Evolutionary conservation across 2,113 vertebrate species (phyloP).

Genomic region (Corythaeola cristata): DNA sequence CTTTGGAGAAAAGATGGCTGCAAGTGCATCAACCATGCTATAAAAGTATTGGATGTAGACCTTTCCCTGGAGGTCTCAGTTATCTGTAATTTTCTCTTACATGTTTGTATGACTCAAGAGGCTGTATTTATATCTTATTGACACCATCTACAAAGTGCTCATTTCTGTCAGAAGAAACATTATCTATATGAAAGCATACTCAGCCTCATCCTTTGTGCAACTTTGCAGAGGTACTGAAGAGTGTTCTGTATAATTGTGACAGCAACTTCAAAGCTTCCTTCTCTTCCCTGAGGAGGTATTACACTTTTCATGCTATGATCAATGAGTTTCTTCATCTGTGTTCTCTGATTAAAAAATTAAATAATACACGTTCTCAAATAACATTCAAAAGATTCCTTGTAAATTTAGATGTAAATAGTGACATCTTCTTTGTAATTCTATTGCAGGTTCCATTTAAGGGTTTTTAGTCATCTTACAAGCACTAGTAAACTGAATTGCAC

Average conservation of each 20-base stretch:
- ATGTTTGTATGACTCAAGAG: background rate
- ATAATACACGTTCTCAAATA: background rate
- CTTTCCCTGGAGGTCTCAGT: background rate
- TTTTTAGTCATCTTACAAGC: background rate
- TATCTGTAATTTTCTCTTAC: background rate
- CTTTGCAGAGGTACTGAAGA: background rate
- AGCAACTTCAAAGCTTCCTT: constrained; percentile 1
- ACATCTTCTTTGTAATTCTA: background rate
- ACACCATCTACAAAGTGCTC: background rate
- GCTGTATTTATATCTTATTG: background rate
- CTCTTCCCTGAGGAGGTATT: background rate
- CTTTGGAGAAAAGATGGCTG: background rate
- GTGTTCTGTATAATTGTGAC: background rate
- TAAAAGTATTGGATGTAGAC: background rate
- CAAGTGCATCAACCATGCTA: background rate
- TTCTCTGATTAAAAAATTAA: background rate
- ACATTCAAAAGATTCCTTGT: background rate
- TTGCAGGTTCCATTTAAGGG: background rate
- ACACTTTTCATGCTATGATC: background rate
- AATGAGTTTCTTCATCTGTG: background rate
- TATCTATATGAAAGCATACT: constrained; percentile 1
- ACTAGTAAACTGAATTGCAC: background rate
- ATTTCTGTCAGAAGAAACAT: constrained; percentile 19
- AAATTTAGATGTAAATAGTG: background rate
- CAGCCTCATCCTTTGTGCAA: background rate